Evolutionary conservation across 2,888 invertebrate genomes (phyloP), one percentile per base, ranked within the genome.

Genomic region (Hofmannophila pseudospretella): DNA sequence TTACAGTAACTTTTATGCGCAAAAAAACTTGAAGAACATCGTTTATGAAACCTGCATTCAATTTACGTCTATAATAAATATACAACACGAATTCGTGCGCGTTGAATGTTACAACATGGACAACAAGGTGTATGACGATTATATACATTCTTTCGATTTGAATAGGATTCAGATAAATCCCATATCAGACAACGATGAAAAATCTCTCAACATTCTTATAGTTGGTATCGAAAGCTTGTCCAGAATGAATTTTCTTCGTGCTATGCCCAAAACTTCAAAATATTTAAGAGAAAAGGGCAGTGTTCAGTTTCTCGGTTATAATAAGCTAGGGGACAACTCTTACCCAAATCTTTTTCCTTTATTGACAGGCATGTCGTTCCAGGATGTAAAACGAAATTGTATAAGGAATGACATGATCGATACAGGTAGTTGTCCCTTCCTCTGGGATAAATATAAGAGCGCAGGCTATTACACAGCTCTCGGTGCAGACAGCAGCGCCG

Each of bases 271-370:
- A 46, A 94, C 94, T 0, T 70, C 87, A 9, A 53, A 76, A 7
- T 88, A 88, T 34, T 71, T 95, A 32, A 73, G 84, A 10, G 61
- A 88, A 1, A 65, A 91, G 14, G 84, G 86, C 0, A 91, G 91
- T 7, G 81, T 94, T 9, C 94, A 95, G 59, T 86, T 97, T 64
- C 68, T 92, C 45, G 97, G 96, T 1, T 96, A 95, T 69, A 96
- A 93, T 61, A 96, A 96, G 82, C 92, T 97, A 2, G 96, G 90
- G 0, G 95, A 96, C 68, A 95, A 96, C 63, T 96, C 96, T 0
- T 96, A 93, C 62, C 94, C 94, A 0, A 97, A 97, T 69, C 61
- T 97, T 16, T 88, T 95, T 13, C 93, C 96, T 0, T 85, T 94
- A 23, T 72, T 96, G 3, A 89, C 90, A 1, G 96, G 96, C 0